These are phyloP conservation scores for Eristalis tenax DNA, from an alignment of 2,888 invertebrate species.

Conservation along the genomic window DNA sequence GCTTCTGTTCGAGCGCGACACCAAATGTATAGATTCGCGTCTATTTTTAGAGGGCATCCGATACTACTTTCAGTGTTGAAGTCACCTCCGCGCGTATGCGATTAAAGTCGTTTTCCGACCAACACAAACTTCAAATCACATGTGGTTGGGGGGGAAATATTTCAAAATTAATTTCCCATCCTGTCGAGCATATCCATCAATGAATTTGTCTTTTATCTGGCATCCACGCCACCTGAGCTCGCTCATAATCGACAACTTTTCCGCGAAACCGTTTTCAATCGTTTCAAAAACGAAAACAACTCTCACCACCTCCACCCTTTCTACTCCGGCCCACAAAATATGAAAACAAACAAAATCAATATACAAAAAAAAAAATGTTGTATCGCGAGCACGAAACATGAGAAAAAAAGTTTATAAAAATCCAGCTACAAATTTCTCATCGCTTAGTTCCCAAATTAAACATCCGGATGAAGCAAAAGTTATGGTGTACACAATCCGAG, in stretches of 20 bases:
- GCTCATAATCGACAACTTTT: slow-evolving; percentile 21
- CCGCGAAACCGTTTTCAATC: neutral
- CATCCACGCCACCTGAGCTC: slow-evolving; percentile 12
- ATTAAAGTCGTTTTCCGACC: neutral
- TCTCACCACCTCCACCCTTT: neutral
- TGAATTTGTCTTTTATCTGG: slow-evolving; percentile 3
- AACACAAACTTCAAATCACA: slow-evolving; percentile 5
- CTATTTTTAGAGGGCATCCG: slow-evolving; percentile 26
- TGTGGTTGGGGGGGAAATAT: neutral
- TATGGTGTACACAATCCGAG: slow-evolving; percentile 39
- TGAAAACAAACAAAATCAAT: slow-evolving; percentile 17
- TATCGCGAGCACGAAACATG: neutral
- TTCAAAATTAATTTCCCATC: slow-evolving; percentile 3
- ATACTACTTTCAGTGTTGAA: neutral
- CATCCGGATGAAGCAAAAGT: slow-evolving; percentile 37
- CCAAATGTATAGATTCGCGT: neutral
- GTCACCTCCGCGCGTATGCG: neutral
- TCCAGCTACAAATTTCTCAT: slow-evolving; percentile 30
- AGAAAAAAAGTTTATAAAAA: slow-evolving; percentile 32
- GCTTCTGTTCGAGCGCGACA: neutral
- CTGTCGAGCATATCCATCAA: slow-evolving; percentile 1
- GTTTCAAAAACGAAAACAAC: slow-evolving; percentile 5
- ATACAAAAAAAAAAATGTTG: neutral
- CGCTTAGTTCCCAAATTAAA: slow-evolving; percentile 43
- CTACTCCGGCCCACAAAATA: neutral